phyloP scores from a whole-genome alignment of 1,140 invertebrate genomes.

The Drosophila nebulosa region DNA sequence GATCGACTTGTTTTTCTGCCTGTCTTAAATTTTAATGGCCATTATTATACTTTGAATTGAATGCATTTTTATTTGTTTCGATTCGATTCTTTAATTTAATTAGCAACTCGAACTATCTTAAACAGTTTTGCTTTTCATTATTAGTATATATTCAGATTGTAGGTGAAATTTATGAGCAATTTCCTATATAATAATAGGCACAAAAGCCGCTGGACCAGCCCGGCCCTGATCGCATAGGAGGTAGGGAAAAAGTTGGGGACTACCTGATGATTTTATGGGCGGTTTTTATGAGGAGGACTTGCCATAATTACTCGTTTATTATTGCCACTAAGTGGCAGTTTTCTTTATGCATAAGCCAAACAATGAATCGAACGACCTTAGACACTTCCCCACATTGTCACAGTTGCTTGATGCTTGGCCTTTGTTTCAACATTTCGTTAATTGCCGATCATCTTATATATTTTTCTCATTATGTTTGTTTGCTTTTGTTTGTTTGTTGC shows the following conservation, averaged over 20 bases:
- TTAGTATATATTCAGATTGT: no score
- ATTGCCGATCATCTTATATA: constrained; percentile 18
- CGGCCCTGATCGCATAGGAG: background rate
- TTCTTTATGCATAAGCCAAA: constrained; percentile 8
- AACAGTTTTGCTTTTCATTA: background rate
- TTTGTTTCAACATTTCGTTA: constrained; percentile 43
- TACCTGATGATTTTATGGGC: constrained; percentile 51
- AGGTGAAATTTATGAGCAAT: background rate
- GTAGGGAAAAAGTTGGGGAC: background rate
- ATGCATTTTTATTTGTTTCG: background rate
- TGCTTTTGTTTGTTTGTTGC: constrained; percentile 23
- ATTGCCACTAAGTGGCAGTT: constrained; percentile 35
- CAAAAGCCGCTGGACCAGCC: background rate
- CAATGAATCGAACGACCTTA: constrained; percentile 48
- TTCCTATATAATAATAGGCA: background rate
- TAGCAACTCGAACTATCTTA: background rate
- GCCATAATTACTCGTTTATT: constrained; percentile 29
- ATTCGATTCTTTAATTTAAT: background rate
- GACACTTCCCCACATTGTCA: constrained; percentile 68
- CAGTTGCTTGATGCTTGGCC: constrained; percentile 26
- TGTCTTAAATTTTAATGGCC: no score
- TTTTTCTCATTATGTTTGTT: background rate
- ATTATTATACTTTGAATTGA: background rate
- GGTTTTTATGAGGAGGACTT: constrained; percentile 42
- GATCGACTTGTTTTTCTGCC: no score